phyloP scores from a whole-genome alignment of 1,140 invertebrate species.

The Mamestra configurata region DNA sequence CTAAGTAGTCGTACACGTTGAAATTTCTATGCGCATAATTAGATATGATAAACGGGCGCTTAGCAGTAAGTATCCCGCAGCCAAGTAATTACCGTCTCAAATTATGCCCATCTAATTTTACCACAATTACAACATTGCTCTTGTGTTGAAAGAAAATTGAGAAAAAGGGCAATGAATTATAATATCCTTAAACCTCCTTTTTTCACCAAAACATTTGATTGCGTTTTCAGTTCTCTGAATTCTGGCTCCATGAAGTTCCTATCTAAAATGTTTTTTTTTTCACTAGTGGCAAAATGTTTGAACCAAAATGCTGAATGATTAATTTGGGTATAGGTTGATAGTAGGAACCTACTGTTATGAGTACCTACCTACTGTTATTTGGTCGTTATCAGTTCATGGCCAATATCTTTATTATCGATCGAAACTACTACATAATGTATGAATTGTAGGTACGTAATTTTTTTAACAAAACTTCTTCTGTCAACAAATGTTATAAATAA shows the following conservation, averaged over 20 bases:
- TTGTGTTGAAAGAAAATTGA: too few relatives aligned
- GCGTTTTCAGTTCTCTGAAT: too few relatives aligned
- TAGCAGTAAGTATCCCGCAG: neutral
- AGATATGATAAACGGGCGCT: neutral
- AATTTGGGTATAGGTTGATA: too few relatives aligned
- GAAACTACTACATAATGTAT: neutral
- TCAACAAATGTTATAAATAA: too few relatives aligned
- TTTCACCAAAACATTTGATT: too few relatives aligned
- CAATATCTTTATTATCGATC: constrained; percentile 38
- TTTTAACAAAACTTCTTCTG: constrained; percentile 3
- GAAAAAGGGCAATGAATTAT: too few relatives aligned
- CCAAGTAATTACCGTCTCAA: neutral
- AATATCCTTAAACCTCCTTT: too few relatives aligned
- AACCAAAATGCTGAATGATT: neutral
- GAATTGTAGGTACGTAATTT: neutral
- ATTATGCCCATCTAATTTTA: neutral
- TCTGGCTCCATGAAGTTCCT: too few relatives aligned
- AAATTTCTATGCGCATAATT: neutral
- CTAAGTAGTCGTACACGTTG: neutral
- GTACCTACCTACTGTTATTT: neutral
- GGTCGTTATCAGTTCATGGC: constrained; percentile 30
- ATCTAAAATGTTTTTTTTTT: too few relatives aligned
- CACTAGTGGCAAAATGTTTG: neutral
- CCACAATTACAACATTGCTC: too few relatives aligned
- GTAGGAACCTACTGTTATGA: too few relatives aligned